These are phyloP conservation scores for Corythornis cristatus DNA, from an alignment of 2,113 vertebrate genomes.

Conservation along the genomic window DNA sequence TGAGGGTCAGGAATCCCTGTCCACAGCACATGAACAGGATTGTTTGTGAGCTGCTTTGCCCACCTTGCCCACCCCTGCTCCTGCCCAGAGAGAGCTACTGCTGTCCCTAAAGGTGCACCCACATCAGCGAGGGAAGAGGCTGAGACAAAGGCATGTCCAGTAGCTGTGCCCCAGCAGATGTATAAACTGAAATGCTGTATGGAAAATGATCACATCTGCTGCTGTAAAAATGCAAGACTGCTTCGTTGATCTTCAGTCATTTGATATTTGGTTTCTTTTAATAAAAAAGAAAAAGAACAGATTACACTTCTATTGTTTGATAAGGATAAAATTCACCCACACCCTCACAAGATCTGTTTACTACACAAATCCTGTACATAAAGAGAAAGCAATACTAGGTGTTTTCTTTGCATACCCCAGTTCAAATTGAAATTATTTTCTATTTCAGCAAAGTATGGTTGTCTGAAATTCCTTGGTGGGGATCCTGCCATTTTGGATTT, in stretches of 20 bases:
- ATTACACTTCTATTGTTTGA: neutral
- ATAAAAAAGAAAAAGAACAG: neutral
- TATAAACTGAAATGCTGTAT: neutral
- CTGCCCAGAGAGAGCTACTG: neutral
- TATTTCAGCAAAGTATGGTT: neutral
- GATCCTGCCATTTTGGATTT: neutral
- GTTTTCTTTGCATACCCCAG: neutral
- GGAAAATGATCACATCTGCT: neutral
- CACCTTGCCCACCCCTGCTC: neutral
- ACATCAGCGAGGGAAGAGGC: neutral
- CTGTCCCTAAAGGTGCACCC: neutral
- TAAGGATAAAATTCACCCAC: neutral
- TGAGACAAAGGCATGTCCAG: neutral
- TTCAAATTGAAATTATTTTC: neutral
- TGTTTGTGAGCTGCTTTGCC: neutral
- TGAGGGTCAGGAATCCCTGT: neutral
- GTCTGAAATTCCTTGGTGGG: conserved; percentile 33
- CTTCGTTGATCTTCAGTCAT: neutral
- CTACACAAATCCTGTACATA: neutral
- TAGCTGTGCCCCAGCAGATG: rapidly evolving
- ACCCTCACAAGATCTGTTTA: neutral
- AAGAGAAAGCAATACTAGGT: neutral
- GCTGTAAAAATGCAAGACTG: neutral
- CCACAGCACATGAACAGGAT: rapidly evolving
- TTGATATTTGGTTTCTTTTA: neutral